A percentile compares a stretch with the other conserved stretches of the same genome.
phyloP scores from a whole-genome alignment of 2,113 vertebrate genomes.

The Natator depressus region DNA sequence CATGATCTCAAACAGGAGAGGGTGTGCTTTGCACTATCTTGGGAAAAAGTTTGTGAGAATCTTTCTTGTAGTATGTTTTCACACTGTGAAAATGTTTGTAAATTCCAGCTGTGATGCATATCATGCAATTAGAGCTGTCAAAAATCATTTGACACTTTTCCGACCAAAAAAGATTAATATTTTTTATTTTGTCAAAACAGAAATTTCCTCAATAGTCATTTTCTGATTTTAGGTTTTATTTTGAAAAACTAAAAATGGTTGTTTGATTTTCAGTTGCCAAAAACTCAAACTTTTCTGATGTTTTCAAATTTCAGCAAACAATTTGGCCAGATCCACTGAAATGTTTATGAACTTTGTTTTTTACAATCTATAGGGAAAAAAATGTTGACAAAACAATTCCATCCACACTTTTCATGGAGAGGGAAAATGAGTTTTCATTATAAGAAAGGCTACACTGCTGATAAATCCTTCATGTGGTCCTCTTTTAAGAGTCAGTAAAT shows the following conservation, averaged over 20 bases:
- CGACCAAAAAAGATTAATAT: not conserved
- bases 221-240: not conserved
- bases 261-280: not conserved
- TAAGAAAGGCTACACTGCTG: rapidly evolving
- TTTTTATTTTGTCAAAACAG: too few species aligned
- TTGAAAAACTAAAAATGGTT: not conserved
- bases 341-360: not conserved
- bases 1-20: not conserved
- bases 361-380: not conserved
- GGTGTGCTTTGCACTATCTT: not conserved
- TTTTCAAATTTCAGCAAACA: not conserved
- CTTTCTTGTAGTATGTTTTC: not conserved
- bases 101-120: not conserved
- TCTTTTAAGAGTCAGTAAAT: not conserved
- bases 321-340: not conserved
- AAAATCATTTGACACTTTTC: not conserved
- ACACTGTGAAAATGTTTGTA: not conserved
- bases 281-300: not conserved
- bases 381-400: not conserved
- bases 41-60: not conserved
- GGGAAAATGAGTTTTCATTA: not conserved
- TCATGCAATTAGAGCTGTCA: not conserved
- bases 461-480: not conserved
- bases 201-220: not conserved
- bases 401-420: not conserved